Percentiles rank a stretch among this genome's conserved stretches.
These are phyloP conservation scores for Cololabis saira DNA, from an alignment of 2,113 vertebrate species.

Conservation along the genomic window DNA sequence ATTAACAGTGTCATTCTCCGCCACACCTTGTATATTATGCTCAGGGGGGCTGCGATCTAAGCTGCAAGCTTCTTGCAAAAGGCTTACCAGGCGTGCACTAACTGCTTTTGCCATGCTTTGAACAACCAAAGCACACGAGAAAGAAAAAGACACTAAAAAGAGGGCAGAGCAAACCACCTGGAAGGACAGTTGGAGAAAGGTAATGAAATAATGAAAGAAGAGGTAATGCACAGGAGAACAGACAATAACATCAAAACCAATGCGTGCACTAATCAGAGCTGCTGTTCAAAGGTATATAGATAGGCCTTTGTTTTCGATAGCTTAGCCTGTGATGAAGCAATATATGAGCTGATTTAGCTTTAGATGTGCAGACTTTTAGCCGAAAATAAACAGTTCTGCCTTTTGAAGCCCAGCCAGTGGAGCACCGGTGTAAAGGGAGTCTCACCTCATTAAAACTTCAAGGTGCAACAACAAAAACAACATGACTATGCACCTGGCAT, in stretches of 20 bases:
- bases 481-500: conserved; percentile 63
- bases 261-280: conserved; percentile 10
- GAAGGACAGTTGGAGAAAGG: conserved; percentile 17
- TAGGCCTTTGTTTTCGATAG: conserved; percentile 41
- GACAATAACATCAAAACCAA: conserved; percentile 29
- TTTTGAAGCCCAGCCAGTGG: conserved; percentile 50
- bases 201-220: conserved; percentile 10
- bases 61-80: conserved; percentile 54
- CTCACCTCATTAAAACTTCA: conserved; percentile 74
- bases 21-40: conserved; percentile 67
- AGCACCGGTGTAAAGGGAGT: conserved; percentile 46
- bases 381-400: conserved; percentile 60
- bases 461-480: conserved; percentile 70
- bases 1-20: conserved; percentile 72
- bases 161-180: conserved; percentile 32
- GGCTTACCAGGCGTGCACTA: conserved; percentile 53
- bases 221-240: conserved; percentile 8
- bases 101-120: conserved; percentile 44
- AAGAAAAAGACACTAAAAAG: conserved; percentile 24
- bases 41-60: conserved; percentile 57
- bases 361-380: conserved; percentile 37
- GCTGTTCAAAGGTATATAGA: conserved; percentile 7
- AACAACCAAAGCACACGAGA: conserved; percentile 33
- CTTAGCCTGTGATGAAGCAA: conserved; percentile 33
- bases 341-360: conserved; percentile 46